Conservation (phyloP, 2,888 invertebrate genomes). For the Ichneumoninae sp. region DNA sequence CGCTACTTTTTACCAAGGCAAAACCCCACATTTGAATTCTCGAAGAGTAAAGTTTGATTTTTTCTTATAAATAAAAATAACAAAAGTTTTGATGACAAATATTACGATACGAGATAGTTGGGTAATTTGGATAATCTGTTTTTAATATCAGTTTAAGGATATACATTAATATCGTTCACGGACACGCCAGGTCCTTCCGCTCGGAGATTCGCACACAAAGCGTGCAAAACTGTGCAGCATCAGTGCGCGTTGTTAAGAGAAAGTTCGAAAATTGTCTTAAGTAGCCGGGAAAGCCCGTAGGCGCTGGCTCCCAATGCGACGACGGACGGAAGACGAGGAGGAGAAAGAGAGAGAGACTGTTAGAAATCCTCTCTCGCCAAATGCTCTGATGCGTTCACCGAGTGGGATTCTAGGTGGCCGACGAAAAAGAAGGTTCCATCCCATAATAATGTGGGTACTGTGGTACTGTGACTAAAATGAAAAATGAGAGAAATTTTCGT, state of each 20-base stretch:
- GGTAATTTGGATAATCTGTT: background rate
- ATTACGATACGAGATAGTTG: no score
- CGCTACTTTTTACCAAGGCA: slow-evolving; percentile 1
- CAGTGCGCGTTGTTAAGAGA: slow-evolving; percentile 35
- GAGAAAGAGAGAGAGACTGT: slow-evolving; percentile 29
- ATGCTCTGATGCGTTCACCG: slow-evolving; percentile 38
- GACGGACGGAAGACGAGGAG: background rate
- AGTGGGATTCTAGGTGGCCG: slow-evolving; percentile 10
- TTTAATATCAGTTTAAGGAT: background rate
- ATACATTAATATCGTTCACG: slow-evolving; percentile 17
- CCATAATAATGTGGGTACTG: slow-evolving; percentile 31
- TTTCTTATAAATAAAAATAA: no score
- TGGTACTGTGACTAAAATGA: slow-evolving; percentile 76
- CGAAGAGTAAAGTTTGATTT: background rate
- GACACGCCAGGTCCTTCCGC: slow-evolving; percentile 27
- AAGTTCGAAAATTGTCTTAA: slow-evolving; percentile 56
- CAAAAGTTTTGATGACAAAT: no score
- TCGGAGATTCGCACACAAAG: slow-evolving; percentile 30
- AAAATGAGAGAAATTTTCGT: slow-evolving; percentile 77
- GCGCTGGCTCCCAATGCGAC: slow-evolving; percentile 6
- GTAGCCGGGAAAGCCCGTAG: slow-evolving; percentile 48
- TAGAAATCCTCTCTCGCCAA: slow-evolving; percentile 30
- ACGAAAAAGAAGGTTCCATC: slow-evolving; percentile 31
- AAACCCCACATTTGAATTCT: background rate
- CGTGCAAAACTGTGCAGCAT: slow-evolving; percentile 44